Evolutionary conservation across 2,888 invertebrate genomes (phyloP).

Genomic region (Acanthoscelides obtectus): DNA sequence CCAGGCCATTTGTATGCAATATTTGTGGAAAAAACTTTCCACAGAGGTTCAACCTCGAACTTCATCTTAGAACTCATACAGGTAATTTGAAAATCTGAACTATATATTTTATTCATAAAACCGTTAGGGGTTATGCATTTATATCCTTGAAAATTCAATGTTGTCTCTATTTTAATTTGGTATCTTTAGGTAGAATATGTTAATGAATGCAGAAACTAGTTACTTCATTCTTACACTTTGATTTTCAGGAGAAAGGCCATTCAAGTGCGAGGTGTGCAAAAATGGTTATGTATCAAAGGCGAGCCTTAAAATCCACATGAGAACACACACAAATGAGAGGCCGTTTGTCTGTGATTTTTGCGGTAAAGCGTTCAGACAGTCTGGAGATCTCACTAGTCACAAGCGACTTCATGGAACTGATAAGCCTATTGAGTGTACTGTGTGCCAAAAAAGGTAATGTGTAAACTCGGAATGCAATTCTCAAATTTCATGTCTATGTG

Average conservation of each 20-base stretch:
- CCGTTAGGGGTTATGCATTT: not conserved
- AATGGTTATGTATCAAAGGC: constrained; percentile 48
- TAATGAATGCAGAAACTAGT: not conserved
- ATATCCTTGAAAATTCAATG: not conserved
- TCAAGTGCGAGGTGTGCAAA: constrained; percentile 47
- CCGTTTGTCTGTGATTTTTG: constrained; percentile 49
- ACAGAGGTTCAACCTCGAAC: constrained; percentile 46
- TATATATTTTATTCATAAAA: no score
- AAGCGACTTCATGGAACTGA: constrained; percentile 48
- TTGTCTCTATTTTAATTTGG: no score
- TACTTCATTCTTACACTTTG: not conserved
- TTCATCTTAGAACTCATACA: constrained; percentile 47
- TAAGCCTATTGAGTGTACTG: constrained; percentile 47
- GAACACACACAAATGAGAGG: constrained; percentile 48
- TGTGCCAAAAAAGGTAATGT: constrained; percentile 46
- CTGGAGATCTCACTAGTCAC: constrained; percentile 47
- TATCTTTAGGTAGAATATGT: no score
- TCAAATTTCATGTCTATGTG: not conserved
- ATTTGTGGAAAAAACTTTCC: constrained; percentile 48
- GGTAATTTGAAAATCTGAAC: no score
- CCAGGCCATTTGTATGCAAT: constrained; percentile 46
- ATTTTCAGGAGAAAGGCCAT: constrained; percentile 44
- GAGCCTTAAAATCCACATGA: constrained; percentile 48
- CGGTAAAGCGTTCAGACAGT: constrained; percentile 48
- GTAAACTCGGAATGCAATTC: constrained; percentile 1